phyloP scores from a whole-genome alignment of 23 tunicate genomes.

The Trididemnum nubilum region DNA sequence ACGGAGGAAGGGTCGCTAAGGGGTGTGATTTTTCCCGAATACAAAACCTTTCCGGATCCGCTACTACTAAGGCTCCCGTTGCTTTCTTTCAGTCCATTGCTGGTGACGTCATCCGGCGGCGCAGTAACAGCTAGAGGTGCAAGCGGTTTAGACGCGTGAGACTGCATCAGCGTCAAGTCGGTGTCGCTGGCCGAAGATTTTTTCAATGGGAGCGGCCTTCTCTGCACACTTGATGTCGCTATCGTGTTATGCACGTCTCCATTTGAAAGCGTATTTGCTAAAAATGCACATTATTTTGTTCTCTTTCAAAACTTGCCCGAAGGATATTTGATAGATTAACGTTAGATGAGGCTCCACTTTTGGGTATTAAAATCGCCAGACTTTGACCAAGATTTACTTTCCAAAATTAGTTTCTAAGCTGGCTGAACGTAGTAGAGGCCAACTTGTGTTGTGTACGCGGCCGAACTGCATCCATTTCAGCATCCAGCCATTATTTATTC shows the following conservation, averaged over 20 bases:
- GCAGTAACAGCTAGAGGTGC: not conserved
- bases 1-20: constrained; percentile 28
- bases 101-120: constrained; percentile 3
- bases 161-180: constrained; percentile 37
- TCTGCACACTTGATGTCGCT: constrained; percentile 54
- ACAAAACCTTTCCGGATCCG: constrained; percentile 49
- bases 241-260: constrained; percentile 48
- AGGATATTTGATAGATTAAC: too few relatives aligned
- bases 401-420: too few relatives aligned
- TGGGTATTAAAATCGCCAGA: too few relatives aligned
- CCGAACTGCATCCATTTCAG: too few relatives aligned
- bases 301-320: too few relatives aligned
- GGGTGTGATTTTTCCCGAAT: constrained; percentile 48
- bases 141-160: constrained; percentile 28
- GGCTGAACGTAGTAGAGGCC: too few relatives aligned
- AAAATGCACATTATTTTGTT: too few relatives aligned
- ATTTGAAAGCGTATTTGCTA: constrained; percentile 1
- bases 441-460: too few relatives aligned
- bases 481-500: too few relatives aligned
- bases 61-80: constrained; percentile 55
- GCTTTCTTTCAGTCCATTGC: constrained; percentile 39
- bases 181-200: constrained; percentile 70
- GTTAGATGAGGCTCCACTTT: too few relatives aligned
- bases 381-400: too few relatives aligned
- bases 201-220: constrained; percentile 48